These are phyloP conservation scores for Andrena cerasifolii DNA, from an alignment of 1,140 invertebrate genomes.

Conservation along the genomic window DNA sequence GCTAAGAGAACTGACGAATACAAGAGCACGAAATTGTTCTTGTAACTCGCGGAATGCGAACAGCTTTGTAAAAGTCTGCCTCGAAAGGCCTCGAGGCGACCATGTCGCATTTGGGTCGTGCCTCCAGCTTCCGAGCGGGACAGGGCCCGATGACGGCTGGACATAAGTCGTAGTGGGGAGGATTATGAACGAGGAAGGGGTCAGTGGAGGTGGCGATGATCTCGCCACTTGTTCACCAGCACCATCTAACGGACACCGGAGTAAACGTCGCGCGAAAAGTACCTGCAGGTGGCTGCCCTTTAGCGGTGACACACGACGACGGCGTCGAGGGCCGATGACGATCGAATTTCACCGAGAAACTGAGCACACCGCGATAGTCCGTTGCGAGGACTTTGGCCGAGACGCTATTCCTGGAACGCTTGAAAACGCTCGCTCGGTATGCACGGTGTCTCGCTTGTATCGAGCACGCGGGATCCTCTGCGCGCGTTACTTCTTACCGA, in stretches of 20 bases:
- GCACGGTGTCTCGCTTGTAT: constrained; percentile 14
- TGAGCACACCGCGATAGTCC: background rate
- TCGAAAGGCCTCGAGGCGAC: constrained; percentile 67
- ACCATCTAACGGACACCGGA: constrained; percentile 29
- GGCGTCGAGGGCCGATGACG: constrained; percentile 18
- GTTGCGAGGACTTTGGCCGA: background rate
- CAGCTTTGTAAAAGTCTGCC: constrained; percentile 68
- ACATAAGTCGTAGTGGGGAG: background rate
- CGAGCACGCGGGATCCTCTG: constrained; percentile 8
- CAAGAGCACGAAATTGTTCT: constrained; percentile 70
- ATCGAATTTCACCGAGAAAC: constrained; percentile 6
- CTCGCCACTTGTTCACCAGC: constrained; percentile 12
- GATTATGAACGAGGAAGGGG: constrained; percentile 7
- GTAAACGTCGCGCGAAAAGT: constrained; percentile 52
- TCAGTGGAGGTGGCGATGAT: constrained; percentile 16
- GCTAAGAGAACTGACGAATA: constrained; percentile 48
- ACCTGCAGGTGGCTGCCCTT: constrained; percentile 56
- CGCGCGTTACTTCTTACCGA: background rate
- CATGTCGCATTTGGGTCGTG: constrained; percentile 58
- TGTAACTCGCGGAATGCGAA: constrained; percentile 71
- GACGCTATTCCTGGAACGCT: background rate
- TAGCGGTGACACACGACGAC: constrained; percentile 33
- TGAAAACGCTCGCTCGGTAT: background rate
- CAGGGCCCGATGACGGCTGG: background rate
- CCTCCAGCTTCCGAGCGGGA: constrained; percentile 57